Conservation (phyloP, 2,113 vertebrate species). For the Scatophagus argus region DNA sequence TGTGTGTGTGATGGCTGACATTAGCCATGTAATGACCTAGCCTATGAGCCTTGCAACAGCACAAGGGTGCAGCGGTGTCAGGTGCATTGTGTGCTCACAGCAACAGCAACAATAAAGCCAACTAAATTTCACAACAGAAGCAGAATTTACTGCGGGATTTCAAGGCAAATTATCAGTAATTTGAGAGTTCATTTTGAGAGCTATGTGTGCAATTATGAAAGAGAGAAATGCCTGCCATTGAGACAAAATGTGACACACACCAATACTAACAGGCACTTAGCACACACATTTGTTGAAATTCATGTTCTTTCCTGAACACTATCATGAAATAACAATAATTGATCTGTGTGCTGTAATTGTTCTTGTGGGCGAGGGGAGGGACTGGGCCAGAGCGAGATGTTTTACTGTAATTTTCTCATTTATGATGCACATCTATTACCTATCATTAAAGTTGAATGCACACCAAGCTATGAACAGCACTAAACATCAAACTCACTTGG, state of each 20-base stretch:
- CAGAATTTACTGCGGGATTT: conserved; percentile 37
- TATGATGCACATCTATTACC: conserved; percentile 61
- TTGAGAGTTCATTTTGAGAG: conserved; percentile 42
- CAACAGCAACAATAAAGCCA: conserved; percentile 5
- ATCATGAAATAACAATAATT: conserved; percentile 65
- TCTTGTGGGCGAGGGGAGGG: conserved; percentile 50
- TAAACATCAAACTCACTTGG: conserved; percentile 32
- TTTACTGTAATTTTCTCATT: conserved; percentile 64
- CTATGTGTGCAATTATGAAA: conserved; percentile 44
- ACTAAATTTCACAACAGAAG: conserved; percentile 9
- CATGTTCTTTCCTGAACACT: conserved; percentile 56
- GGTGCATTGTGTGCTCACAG: conserved; percentile 2
- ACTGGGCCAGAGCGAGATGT: conserved; percentile 7
- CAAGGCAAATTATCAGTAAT: conserved; percentile 43
- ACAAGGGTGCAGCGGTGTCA: conserved; percentile 30
- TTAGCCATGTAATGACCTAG: conserved; percentile 45
- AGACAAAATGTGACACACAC: conserved; percentile 39
- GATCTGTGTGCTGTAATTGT: conserved; percentile 58
- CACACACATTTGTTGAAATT: conserved; percentile 40
- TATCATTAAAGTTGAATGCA: conserved; percentile 67
- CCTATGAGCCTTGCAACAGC: conserved; percentile 27
- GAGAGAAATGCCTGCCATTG: conserved; percentile 36
- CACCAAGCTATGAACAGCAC: conserved; percentile 45
- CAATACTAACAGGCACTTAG: conserved; percentile 52
- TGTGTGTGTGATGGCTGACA: conserved; percentile 33